A percentile compares a stretch with the other conserved stretches of the same genome.
phyloP scores from a whole-genome alignment of 92 coral and sea anemone species.

The Galaxea fascicularis region DNA sequence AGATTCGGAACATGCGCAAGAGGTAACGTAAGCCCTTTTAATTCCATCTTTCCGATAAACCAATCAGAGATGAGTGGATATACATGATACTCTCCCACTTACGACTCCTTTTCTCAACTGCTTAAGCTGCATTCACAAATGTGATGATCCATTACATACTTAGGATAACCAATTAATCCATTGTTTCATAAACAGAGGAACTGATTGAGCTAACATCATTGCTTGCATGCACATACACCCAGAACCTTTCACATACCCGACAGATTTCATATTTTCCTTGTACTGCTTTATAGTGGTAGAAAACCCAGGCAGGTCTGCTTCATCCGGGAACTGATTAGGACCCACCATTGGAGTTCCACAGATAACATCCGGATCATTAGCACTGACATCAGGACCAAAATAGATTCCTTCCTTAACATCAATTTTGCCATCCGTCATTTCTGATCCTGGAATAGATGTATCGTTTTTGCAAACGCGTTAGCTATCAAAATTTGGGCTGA shows the following conservation, averaged over 20 bases:
- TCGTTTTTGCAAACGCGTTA: background rate
- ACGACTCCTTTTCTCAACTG: no score
- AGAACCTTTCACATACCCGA: conserved; percentile 45
- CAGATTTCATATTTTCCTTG: conserved; percentile 40
- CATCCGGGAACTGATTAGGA: conserved; percentile 68
- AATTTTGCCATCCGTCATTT: conserved; percentile 57
- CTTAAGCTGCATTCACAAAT: no score
- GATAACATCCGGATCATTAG: conserved; percentile 58
- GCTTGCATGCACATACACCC: no score
- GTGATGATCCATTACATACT: no score
- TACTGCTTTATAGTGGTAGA: conserved; percentile 30
- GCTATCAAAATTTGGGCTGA: background rate
- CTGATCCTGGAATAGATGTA: conserved; percentile 53
- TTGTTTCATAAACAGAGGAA: no score
- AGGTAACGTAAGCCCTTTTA: no score
- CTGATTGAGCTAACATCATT: no score
- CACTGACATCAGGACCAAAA: conserved; percentile 56
- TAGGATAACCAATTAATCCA: no score
- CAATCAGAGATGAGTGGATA: no score
- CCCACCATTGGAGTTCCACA: conserved; percentile 62
- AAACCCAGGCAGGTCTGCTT: conserved; percentile 53
- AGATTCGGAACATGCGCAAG: no score
- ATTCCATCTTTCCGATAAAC: no score
- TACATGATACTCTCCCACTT: no score
- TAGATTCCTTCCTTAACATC: conserved; percentile 78